These are phyloP conservation scores for Aurelia coerulea DNA, from an alignment of 30 jellyfish, hydroid and myxozoan species.

Conservation along the genomic window DNA sequence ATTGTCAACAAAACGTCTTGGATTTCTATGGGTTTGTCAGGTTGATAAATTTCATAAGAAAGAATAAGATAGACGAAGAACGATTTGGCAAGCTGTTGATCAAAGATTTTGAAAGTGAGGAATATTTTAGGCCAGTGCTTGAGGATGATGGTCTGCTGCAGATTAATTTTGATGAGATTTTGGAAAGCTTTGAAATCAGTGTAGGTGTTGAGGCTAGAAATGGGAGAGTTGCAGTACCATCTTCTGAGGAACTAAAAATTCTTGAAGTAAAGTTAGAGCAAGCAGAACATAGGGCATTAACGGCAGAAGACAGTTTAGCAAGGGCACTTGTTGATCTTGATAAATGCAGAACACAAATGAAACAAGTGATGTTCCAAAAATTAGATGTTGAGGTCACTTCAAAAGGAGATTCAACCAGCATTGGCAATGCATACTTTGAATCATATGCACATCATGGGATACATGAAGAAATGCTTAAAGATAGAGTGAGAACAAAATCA, in stretches of 20 bases:
- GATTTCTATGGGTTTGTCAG: constrained; percentile 75
- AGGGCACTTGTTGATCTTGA: constrained; percentile 81
- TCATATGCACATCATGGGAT: constrained; percentile 96
- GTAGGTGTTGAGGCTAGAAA: background rate
- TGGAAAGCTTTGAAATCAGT: background rate
- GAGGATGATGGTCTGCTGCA: constrained; percentile 83
- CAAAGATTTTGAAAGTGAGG: constrained; percentile 56
- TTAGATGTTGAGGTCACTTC: background rate
- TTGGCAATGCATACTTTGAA: constrained; percentile 75
- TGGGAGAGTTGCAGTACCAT: background rate
- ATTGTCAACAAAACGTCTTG: constrained; percentile 34
- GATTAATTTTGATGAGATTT: constrained; percentile 65
- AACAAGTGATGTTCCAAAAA: constrained; percentile 28
- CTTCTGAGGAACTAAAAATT: constrained; percentile 18
- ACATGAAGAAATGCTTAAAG: constrained; percentile 97
- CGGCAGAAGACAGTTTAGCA: constrained; percentile 81
- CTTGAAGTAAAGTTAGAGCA: constrained; percentile 41
- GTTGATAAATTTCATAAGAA: constrained; percentile 71
- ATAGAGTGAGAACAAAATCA: constrained; percentile 81
- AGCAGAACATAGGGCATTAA: constrained; percentile 75
- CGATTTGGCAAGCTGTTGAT: background rate
- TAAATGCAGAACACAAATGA: constrained; percentile 68
- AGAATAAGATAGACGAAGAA: constrained; percentile 12
- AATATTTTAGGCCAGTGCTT: constrained; percentile 67
- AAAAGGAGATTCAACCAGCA: background rate